Evolutionary conservation across 1,140 invertebrate species (phyloP), one percentile per base, ranked within the genome.

Genomic region (Oryctes rhinoceros): DNA sequence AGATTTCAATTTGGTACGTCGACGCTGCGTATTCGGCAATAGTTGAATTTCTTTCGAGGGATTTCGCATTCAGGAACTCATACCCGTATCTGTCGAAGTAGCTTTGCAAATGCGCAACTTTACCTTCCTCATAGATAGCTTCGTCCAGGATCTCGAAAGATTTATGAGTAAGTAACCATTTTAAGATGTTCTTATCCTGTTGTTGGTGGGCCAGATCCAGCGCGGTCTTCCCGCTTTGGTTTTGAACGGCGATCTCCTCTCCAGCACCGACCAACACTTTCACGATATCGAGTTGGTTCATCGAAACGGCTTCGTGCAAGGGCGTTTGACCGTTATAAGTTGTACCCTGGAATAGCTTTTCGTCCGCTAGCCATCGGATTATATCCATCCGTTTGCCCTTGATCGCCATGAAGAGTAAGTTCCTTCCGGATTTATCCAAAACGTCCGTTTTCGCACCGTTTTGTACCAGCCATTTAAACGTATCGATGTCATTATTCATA

Each of bases 81-180:
- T 67, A 67, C 13, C 65, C 65, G 20, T 67, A 67, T 67, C 30
- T 67, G 7, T 67, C 30, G 20, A 67, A 67, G 4, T 20, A 24
- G 10, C 15, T 67, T 35, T 67, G n/a, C 11, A 67, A 35, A 67
- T 18, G 13, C 13, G 20, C 30, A 13, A 67, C 20, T 35, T 67
- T 67, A 4, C n/a, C 65, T 35, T 67, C 65, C 20, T 67, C 65
- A 6, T 24, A 20, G 1, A 18, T 24, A 67, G 65, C n/a, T 20
- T 35, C 30, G 20, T 24, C 20, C 6, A 67, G 20, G 1, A 67
- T 67, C 11, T 67, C 20, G 11, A 67, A 67, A 11, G 65, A 67
- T 24, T 18, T 67, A 9, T 67, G 2, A 6, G 65, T 67, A 15
- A 67, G 65, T 18, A 67, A 67, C 65, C 65, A 67, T 67, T 67